Base-by-base conservation (phyloP, 2,113 vertebrate genomes). In the Tenebrosternarchus preto region DNA sequence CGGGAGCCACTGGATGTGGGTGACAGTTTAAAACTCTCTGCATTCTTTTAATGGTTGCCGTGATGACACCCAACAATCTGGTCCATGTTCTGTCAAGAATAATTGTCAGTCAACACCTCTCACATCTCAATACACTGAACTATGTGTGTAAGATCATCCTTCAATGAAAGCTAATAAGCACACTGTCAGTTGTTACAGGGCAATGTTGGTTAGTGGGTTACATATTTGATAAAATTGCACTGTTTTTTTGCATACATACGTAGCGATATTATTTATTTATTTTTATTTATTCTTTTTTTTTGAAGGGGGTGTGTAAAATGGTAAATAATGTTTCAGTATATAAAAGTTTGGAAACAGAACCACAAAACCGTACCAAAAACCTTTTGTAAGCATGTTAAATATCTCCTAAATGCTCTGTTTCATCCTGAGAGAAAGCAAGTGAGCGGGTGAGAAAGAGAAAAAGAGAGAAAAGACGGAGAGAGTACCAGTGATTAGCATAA, bases 401-500 rank as follows among this genome's bases (percentile, higher is more conserved):
- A n/a, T 67, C 0, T 9, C 17, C n/a, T 43, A n/a, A 77, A 77
- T 31, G 76, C 69, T 31, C 22, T 78, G 24, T 43, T n/a, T 31
- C 20, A 59, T 71, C 9, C 5, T 46, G 39, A 46, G 8, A 46
- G 39, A 36, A 7, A 46, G 33, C 33, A 36, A 36, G 33, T 6
- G 6, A 36, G 33, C 33, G 1, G 39, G 67, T 63, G 39, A 61
- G 33, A 72, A 24, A 16, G 78, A 86, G 79, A 89, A 68, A 61
- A 24, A 79, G 36, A 20, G 76, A 86, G 80, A 89, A 64, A 9
- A 46, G 39, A 46, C 8, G 33, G 61, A 20, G 60, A 57, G 2
- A 20, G 59, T 76, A 70, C 76, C 66, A 70, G 77, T 63, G 81
- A 86, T 88, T 87, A 19, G 59, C 74, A 80, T 78, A 83, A 83